Conservation (phyloP, 2,113 vertebrate genomes). For the Catharus minimus region DNA sequence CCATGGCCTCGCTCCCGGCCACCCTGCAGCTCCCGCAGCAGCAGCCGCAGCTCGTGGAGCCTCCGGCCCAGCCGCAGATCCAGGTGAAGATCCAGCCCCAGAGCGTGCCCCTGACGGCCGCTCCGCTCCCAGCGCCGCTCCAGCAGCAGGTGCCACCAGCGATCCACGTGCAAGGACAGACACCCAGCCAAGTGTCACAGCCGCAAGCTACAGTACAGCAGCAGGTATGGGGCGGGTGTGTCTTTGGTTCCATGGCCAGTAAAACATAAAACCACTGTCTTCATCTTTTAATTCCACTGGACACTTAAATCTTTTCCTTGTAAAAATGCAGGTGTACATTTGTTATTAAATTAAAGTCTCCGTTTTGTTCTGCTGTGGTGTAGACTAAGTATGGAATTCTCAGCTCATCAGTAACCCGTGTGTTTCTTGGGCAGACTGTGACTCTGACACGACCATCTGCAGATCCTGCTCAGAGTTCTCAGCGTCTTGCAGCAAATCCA, state of each 20-base stretch:
- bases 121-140: slow-evolving; percentile 79
- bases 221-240: slow-evolving; percentile 40
- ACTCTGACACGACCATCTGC: slow-evolving; percentile 79
- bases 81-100: slow-evolving; percentile 82
- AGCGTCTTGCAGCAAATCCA: slow-evolving; percentile 80
- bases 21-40: slow-evolving; percentile 79
- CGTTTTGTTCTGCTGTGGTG: too few species aligned
- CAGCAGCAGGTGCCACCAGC: slow-evolving; percentile 82
- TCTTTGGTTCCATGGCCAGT: not conserved
- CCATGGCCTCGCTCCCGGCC: slow-evolving; percentile 70
- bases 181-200: slow-evolving; percentile 69
- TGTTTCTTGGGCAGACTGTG: slow-evolving; percentile 78
- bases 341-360: not conserved
- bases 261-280: rapidly evolving
- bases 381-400: not conserved
- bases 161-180: slow-evolving; percentile 80
- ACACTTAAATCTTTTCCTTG: not conserved
- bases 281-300: not conserved
- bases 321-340: not conserved
- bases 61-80: slow-evolving; percentile 71
- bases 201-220: slow-evolving; percentile 75
- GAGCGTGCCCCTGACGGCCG: slow-evolving; percentile 60
- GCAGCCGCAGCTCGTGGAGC: slow-evolving; percentile 76
- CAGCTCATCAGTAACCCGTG: not conserved
- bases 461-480: slow-evolving; percentile 82